Base-by-base conservation (phyloP, 2,113 vertebrate genomes). In the Cottus gobio region DNA sequence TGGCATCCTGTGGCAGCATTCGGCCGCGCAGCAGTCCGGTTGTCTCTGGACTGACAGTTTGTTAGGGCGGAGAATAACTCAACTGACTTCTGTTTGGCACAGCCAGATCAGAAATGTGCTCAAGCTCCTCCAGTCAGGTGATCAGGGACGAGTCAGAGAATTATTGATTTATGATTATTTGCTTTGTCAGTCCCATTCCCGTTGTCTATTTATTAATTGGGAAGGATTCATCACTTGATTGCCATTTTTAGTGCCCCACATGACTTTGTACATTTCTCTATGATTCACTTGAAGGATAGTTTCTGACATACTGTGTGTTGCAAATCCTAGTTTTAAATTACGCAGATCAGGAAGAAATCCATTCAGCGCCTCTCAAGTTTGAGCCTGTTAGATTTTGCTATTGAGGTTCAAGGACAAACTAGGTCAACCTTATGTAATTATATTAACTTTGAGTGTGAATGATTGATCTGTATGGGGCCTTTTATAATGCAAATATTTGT, bases 201-300 rank as follows among this genome's bases (percentile, higher is more conserved):
- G 2, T 63, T 36, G 60, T 69, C 56, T 72, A 18, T 77, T 83
- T 68, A 56, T 75, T 68, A 28, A 54, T 50, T 26, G 18, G 28
- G 24, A 68, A 65, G 37, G 15, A 78, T 76, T 74, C 18, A 68
- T 73, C 46, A 15, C 54, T 73, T 74, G 13, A 71, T 80, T 85
- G 86, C 82, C 82, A 91, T 89, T 83, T 81, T 83, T 70, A 69
- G 36, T 36, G 62, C 65, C 58, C 30, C 48, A 65, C 68, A 73
- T 58, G 28, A 76, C 70, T 75, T 63, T 75, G 63, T 75, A 37
- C 60, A 67, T 57, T 66, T 75, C 54, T 70, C n/a, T 73, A 16
- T 61, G 58, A 63, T 87, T 88, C 39, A 75, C 50, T 72, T 73
- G 60, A 52, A 71, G 56, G 36, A 65, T 74, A 11, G 66, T 75